Base-by-base conservation (phyloP, 1,140 invertebrate genomes). In the Drosophila rhopaloa region DNA sequence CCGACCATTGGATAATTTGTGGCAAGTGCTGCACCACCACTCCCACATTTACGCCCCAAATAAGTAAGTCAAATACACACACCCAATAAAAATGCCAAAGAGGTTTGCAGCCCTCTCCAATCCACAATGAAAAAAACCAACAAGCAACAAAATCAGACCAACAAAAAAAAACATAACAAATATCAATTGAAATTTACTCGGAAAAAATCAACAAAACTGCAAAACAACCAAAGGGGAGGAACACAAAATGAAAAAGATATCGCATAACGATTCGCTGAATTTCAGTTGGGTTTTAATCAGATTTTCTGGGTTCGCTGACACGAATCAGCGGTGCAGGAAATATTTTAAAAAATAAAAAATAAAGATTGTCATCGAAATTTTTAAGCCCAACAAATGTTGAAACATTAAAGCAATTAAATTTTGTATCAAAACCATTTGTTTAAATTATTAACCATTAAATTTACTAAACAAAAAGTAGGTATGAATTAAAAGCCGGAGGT, bases 1-100 rank as follows among this genome's bases (percentile, higher is more conserved):
- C 57, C 74, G 57, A 24, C 40, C 55, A 67, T 55, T 70, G 75
- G 75, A 77, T 77, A 78, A 78, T 77, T 77, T 77, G 75, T 71
- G 66, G 73, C 73, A 76, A 76, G 72, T 76, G 58, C 74, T 67
- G 73, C 57, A 58, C 16, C 40, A 58, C 57, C 70, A 74, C 70
- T 54, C 57, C 73, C 50, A 48, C 57, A 46, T 61, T 61, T 65
- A 27, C 71, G 53, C 60, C 29, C 24, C 57, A 11, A 65, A 55
- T 70, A 48, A 47, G 67, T 48, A 29, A 73, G 55, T 46, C 70
- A 60, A 43, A 43, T 5, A 43, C 14, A 61, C 73, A 75, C 47
- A 59, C 61, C 61, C 72, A 59, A 76, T 54, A 63, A 76, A 65
- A 76, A 76, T 76, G 54, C 63, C 73, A 76, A 75, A 74, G 70